A percentile compares a stretch with the other conserved stretches of the same genome.
Conservation (phyloP, 2,113 vertebrate genomes). For the Pongo pygmaeus region DNA sequence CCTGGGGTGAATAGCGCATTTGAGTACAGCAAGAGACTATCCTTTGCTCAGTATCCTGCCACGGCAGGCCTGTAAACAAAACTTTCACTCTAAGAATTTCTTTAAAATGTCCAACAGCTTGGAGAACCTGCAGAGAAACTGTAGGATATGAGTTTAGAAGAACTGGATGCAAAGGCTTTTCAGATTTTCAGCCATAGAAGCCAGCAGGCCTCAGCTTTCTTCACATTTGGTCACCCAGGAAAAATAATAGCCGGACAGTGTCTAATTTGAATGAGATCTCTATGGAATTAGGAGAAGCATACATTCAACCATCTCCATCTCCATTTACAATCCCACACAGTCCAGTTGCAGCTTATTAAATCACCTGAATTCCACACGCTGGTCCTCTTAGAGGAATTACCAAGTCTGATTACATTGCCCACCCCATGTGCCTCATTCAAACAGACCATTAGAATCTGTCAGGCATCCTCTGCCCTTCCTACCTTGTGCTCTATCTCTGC, state of each 20-base stretch:
- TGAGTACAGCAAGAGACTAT: not conserved
- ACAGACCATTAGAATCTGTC: accelerated
- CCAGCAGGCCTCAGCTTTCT: not conserved
- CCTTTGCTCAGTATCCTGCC: not conserved
- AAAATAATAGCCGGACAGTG: not conserved
- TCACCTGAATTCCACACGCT: not conserved
- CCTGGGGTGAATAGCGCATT: not conserved
- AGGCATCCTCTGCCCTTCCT: not conserved
- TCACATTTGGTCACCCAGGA: not conserved
- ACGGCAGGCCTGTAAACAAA: not conserved
- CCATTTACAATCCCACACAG: not conserved
- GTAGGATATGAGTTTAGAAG: not conserved
- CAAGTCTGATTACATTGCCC: too few species aligned
- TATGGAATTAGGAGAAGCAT: not conserved
- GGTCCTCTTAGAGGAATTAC: not conserved
- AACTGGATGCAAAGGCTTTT: not conserved
- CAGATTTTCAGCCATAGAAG: not conserved
- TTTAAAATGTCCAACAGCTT: not conserved
- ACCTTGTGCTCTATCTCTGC: slow-evolving; percentile 87
- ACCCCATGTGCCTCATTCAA: accelerated
- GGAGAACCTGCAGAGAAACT: not conserved
- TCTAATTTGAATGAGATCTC: not conserved
- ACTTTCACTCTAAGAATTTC: not conserved
- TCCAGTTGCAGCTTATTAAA: not conserved
- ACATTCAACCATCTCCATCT: not conserved